Evolutionary conservation across 2,113 vertebrate species (phyloP), one percentile per base, ranked within the genome.

Genomic region (Podiceps cristatus): DNA sequence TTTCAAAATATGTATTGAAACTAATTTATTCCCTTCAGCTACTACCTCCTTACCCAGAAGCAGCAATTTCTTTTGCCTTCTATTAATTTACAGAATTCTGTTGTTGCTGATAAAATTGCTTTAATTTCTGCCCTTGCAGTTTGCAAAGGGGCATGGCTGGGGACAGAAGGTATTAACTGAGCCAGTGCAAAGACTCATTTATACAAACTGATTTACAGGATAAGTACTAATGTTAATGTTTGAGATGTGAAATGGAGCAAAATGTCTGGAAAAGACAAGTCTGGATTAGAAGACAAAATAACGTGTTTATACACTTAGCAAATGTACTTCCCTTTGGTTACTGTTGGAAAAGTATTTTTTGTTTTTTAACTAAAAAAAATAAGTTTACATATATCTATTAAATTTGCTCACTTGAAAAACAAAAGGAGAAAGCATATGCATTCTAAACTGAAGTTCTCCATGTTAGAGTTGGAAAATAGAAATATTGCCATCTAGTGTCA

Each of bases 401-500:
- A 35, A 60, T 44, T 40, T 87, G 2, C 52, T 75, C 2, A 10
- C 35, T 73, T 74, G 20, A 63, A 73, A 84, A 78, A 28, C 5
- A 88, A 49, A 77, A 87, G 29, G 40, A 44, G n/a, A 40, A 67
- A 29, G 7, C 47, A 19, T 18, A 5, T 58, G 7, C 31, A 25
- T 53, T 35, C 24, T 42, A 8, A 86, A 40, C 1, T 3, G n/a
- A 64, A 88, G 11, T 49, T 69, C 18, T 74, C 18, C 5, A 0
- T 47, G 31, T 23, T 68, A 44, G 63, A 92, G 27, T 6, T 79
- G 60, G 28, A 49, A 93, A 94, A 96, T 31, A 82, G 73, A 85
- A 98, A 95, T 88, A 96, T 88, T 97, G 98, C 98, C 98, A 97
- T 92, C 98, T 98, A 97, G 97, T 86, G 98, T 96, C 86, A 35